phyloP scores from a whole-genome alignment of 2,888 invertebrate genomes.

The Melanchra persicariae region DNA sequence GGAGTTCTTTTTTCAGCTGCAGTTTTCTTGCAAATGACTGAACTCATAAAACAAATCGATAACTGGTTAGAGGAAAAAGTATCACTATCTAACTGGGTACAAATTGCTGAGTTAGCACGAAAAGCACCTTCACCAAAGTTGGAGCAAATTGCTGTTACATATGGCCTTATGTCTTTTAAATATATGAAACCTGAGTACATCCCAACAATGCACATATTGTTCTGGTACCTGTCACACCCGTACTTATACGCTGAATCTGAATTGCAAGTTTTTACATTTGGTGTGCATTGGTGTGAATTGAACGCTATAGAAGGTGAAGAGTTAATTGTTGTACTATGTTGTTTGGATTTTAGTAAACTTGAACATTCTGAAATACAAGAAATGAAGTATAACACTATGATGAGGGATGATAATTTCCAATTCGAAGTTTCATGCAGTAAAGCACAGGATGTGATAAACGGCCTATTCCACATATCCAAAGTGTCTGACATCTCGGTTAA shows the following conservation, averaged over 20 bases:
- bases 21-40: constrained; percentile 84
- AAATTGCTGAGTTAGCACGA: constrained; percentile 81
- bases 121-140: constrained; percentile 75
- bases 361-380: background rate
- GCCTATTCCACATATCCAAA: constrained; percentile 71
- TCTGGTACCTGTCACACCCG: constrained; percentile 86
- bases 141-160: constrained; percentile 75
- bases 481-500: constrained; percentile 63
- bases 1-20: constrained; percentile 81
- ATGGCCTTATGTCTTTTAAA: constrained; percentile 81
- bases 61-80: constrained; percentile 78
- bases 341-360: constrained; percentile 72
- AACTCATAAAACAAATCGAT: constrained; percentile 83
- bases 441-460: constrained; percentile 77
- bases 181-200: constrained; percentile 78
- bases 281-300: constrained; percentile 78
- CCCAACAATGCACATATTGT: constrained; percentile 76
- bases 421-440: constrained; percentile 75
- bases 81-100: constrained; percentile 78
- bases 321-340: constrained; percentile 80
- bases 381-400: background rate
- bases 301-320: constrained; percentile 78
- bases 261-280: constrained; percentile 83
- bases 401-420: constrained; percentile 51
- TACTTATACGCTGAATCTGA: constrained; percentile 79